A percentile compares a stretch with the other conserved stretches of the same genome.
Conservation (phyloP, 2,113 vertebrate genomes). For the Mohoua ochrocephala region DNA sequence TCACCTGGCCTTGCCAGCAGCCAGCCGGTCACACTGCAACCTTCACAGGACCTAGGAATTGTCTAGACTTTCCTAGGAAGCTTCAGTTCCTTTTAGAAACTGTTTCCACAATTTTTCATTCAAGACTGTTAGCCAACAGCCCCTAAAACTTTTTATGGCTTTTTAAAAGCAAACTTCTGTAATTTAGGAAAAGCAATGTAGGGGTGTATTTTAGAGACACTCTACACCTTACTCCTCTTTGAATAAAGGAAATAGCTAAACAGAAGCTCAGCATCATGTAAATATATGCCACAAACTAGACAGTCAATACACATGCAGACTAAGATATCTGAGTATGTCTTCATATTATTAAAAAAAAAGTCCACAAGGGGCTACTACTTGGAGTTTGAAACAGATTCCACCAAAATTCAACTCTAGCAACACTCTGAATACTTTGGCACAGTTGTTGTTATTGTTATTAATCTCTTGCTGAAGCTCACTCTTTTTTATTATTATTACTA, state of each 20-base stretch:
- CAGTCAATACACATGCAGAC: not conserved
- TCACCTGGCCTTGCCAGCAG: not conserved
- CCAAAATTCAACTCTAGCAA: not conserved
- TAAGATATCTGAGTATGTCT: not conserved
- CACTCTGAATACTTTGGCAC: not conserved
- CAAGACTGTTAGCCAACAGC: not conserved
- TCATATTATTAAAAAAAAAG: not conserved
- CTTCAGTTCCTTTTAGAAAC: not conserved
- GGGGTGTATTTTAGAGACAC: not conserved
- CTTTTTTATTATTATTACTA: not conserved
- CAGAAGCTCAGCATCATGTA: not conserved
- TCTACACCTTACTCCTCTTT: not conserved
- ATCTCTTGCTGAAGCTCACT: not conserved
- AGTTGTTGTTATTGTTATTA: not conserved
- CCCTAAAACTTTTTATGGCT: not conserved
- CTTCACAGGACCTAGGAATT: not conserved
- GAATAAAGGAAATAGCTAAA: not conserved
- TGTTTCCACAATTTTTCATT: not conserved
- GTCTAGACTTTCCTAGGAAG: not conserved
- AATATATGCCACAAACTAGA: not conserved
- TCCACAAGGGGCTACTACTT: not conserved
- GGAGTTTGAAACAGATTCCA: not conserved
- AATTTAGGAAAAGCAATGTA: not conserved
- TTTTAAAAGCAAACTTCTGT: not conserved
- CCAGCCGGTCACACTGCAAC: not conserved